Evolutionary conservation across 2,888 invertebrate species (phyloP), one percentile per base, ranked within the genome.

Genomic region (Cynaeus angustus): DNA sequence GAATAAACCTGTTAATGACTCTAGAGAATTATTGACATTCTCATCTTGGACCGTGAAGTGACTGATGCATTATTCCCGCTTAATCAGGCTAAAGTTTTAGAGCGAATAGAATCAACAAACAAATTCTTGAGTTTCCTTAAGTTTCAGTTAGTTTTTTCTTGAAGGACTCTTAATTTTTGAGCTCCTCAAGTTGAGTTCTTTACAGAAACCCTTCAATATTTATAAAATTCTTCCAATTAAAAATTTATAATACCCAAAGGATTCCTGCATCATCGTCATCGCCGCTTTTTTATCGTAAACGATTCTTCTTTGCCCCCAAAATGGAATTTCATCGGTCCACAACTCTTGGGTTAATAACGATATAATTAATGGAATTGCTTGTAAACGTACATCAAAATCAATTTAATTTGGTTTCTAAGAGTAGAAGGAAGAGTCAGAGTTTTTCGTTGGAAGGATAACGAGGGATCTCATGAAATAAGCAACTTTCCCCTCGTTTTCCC

Each of bases 1-100:
- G 50, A 50, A 21, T 61, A 61, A 61, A 50, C 48, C 50, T 21
- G 61, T 61, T 61, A 61, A 61, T 61, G 48, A 50, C 61, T 61
- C 48, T 8, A 37, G 61, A 21, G 61, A 28, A 61, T 61, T 61
- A 61, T 50, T 61, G 38, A 61, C 50, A 33, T 50, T 2, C 50
- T 48, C 14, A 46, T 16, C 61, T 38, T 28, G 12, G 37, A 9
- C 48, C 21, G n/a, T n/a, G 30, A 21, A 50, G 13, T 61, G 61
- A 61, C 33, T 16, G 50, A 50, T 61, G 38, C 56, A 16, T 26
- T 14, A 26, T 16, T 21, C 10, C 28, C 21, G 48, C 1, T 41
- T 38, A 38, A 38, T 38, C 38, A n/a, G n/a, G n/a, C n/a, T n/a
- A n/a, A n/a, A n/a, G n/a, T n/a, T n/a, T n/a, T n/a, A n/a, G n/a